Conservation (phyloP, 1,140 invertebrate species). For the Sipha flava region DNA sequence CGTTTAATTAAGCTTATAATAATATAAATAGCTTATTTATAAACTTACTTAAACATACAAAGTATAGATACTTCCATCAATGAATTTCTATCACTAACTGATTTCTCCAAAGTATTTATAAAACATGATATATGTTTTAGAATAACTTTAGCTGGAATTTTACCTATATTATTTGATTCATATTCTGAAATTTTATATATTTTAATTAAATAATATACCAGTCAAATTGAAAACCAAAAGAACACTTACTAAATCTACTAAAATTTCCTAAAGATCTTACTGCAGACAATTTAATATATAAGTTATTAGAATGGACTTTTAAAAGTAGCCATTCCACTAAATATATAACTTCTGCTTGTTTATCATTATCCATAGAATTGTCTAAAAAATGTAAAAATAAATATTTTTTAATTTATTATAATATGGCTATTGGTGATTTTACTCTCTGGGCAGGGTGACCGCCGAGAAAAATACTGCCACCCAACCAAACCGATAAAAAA, state of each 20-base stretch:
- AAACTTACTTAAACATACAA: constrained; percentile 8
- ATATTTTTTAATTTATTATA: not conserved
- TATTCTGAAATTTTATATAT: not conserved
- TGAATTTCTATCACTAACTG: not conserved
- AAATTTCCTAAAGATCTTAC: not conserved
- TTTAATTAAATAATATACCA: not conserved
- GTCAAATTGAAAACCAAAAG: not conserved
- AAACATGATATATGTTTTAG: not conserved
- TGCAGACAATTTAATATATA: not conserved
- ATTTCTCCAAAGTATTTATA: not conserved
- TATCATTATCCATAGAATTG: not conserved
- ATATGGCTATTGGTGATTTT: no score
- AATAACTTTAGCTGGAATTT: not conserved
- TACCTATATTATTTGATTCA: not conserved
- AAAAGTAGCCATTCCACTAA: constrained; percentile 20
- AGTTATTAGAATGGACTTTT: constrained; percentile 12
- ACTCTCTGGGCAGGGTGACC: no score
- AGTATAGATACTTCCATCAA: constrained; percentile 7
- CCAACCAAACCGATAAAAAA: no score
- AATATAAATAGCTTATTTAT: not conserved
- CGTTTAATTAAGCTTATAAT: not conserved
- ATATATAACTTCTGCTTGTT: not conserved
- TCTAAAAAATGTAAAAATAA: not conserved
- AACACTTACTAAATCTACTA: not conserved
- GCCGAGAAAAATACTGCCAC: no score